Conservation (phyloP, 2,888 invertebrate genomes). For the Cataglyphis altisquamis region DNA sequence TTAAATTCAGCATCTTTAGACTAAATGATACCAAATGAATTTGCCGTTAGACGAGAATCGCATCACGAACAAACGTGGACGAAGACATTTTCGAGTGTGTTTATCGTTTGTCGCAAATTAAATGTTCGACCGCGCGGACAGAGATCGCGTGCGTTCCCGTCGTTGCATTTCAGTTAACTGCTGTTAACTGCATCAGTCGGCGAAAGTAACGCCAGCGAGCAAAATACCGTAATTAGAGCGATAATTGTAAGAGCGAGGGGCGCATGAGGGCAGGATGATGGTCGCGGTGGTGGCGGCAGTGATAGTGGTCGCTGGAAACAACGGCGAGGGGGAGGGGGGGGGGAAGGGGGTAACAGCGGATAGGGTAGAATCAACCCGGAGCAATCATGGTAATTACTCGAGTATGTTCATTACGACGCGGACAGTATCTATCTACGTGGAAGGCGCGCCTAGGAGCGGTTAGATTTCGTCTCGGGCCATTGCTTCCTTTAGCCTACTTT, state of each 20-base stretch:
- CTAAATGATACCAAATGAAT: not conserved
- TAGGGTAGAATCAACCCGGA: constrained; percentile 73
- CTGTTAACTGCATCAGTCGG: constrained; percentile 66
- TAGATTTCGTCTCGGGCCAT: constrained; percentile 71
- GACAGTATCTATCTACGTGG: constrained; percentile 36
- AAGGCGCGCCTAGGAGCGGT: constrained; percentile 72
- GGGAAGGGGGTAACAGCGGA: not conserved
- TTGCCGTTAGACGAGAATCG: not conserved
- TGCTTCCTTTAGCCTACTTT: constrained; percentile 60
- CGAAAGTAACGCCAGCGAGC: constrained; percentile 69
- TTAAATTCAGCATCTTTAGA: not conserved
- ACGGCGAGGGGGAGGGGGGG: not conserved
- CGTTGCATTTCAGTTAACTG: constrained; percentile 63
- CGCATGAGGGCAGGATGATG: constrained; percentile 20
- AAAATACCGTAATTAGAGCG: constrained; percentile 79
- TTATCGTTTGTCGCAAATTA: constrained; percentile 37
- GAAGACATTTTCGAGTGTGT: constrained; percentile 11
- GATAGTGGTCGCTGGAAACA: constrained; percentile 20
- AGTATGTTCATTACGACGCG: constrained; percentile 79
- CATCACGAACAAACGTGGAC: not conserved
- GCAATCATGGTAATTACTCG: constrained; percentile 83
- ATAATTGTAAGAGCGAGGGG: constrained; percentile 78
- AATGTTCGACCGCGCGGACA: not conserved
- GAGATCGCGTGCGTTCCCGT: constrained; percentile 28
- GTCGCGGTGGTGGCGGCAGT: not conserved